These are phyloP conservation scores for Sebastes dallii DNA, from an alignment of 2,797 vertebrate genomes.

Conservation along the genomic window DNA sequence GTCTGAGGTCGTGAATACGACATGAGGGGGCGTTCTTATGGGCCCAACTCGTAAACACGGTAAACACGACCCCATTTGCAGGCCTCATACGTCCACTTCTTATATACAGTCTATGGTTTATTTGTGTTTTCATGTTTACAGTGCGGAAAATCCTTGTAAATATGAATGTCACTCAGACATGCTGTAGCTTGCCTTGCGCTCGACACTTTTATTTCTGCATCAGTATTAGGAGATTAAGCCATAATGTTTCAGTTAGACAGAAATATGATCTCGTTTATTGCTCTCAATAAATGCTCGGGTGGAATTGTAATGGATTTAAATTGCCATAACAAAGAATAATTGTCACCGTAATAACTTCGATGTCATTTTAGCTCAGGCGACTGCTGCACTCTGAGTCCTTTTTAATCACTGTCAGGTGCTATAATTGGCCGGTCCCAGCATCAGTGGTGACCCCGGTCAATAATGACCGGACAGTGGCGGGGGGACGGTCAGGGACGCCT, in stretches of 20 bases:
- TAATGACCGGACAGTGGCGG: slow-evolving; percentile 63
- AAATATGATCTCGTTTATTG: not conserved
- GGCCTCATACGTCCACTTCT: not conserved
- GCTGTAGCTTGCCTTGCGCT: not conserved
- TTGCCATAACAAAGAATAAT: slow-evolving; percentile 25
- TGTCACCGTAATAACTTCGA: slow-evolving; percentile 18
- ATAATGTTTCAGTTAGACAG: not conserved
- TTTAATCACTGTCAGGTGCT: slow-evolving; percentile 46
- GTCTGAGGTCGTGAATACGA: too few relatives aligned
- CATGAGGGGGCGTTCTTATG: too few relatives aligned
- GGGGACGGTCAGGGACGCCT: slow-evolving; percentile 30
- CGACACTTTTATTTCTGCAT: not conserved
- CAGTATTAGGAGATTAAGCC: not conserved
- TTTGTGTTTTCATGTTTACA: not conserved
- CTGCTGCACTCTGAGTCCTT: slow-evolving; percentile 12
- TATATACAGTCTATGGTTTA: not conserved
- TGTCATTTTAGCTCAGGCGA: slow-evolving; percentile 6
- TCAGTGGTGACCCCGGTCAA: slow-evolving; percentile 58
- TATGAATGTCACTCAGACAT: not conserved
- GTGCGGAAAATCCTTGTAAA: not conserved
- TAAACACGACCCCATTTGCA: too few relatives aligned
- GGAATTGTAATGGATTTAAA: slow-evolving; percentile 27
- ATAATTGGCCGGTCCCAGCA: slow-evolving; percentile 25
- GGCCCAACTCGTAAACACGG: too few relatives aligned
- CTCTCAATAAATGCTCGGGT: slow-evolving; percentile 1